Base-by-base conservation (phyloP, 2,113 vertebrate species). In the Leptobrachium leishanense region DNA sequence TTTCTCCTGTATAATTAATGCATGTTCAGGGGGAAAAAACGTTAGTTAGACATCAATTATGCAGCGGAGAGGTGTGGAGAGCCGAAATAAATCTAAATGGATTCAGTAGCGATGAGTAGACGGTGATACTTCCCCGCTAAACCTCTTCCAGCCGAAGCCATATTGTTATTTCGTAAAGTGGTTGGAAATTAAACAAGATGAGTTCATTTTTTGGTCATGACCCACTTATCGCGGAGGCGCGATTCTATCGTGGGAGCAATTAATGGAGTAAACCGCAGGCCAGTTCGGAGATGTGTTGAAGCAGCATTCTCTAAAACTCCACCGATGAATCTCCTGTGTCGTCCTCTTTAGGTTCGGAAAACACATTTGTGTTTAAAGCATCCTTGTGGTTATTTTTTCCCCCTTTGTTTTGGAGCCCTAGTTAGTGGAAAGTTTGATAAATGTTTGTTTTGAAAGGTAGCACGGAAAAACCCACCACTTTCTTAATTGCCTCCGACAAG, bases 191-290 rank as follows among this genome's bases (percentile, higher is more conserved):
- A 81, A 81, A 62, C 72, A 57, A 68, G 78, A 81, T 74, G 78
- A 64, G 78, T 81, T 81, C 78, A 74, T 72, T 74, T 68, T 63
- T 81, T 81, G 78, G 78, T 74, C 78, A 81, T 68, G 78, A 81
- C 78, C 78, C 78, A 81, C 78, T 81, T 81, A 81, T 63, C 43
- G 55, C 1, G 53, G 53, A 81, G 71, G 78, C 72, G 65, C 41
- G 78, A 44, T 62, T 44, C 53, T 68, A 55, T 81, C 71, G 62
- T 81, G 78, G 78, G 78, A 81, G 72, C 72, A 81, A 68, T 81
- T 81, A 81, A 57, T 74, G 72, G 78, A 74, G 78, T 68, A 63
- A 81, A 81, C 72, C 65, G 9, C 78, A 81, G 78, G 64, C 65
- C 65, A 62, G 78, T 54, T 5, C 43, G 39, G 57, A 53, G 65